Percentiles rank a stretch among this genome's conserved stretches.
Evolutionary conservation across 2,113 vertebrate species (phyloP).

Genomic region (Rynchops niger): DNA sequence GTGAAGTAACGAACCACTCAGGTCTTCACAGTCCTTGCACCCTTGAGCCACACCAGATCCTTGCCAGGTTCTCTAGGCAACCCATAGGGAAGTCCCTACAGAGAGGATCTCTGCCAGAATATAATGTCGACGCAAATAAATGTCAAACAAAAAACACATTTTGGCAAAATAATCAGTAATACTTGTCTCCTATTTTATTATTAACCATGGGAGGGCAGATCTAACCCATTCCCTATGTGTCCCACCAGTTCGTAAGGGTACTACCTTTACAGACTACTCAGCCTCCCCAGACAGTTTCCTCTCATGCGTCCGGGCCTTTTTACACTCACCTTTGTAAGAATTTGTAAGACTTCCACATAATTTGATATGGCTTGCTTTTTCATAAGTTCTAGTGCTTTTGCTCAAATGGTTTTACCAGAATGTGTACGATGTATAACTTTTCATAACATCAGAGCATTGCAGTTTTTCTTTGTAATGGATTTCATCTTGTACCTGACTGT

Average conservation of each 20-base stretch:
- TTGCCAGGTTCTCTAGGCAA: background rate
- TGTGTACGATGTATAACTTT: constrained; percentile 2
- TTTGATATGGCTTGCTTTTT: background rate
- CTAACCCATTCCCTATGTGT: background rate
- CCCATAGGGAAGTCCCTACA: background rate
- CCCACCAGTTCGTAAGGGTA: background rate
- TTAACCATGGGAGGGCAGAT: background rate
- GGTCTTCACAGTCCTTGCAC: background rate
- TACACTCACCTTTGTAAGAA: background rate
- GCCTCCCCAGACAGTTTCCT: background rate
- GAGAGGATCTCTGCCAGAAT: background rate
- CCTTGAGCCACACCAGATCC: background rate
- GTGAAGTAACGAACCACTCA: rapidly evolving
- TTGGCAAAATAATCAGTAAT: background rate
- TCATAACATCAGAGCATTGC: background rate
- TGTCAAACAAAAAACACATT: background rate
- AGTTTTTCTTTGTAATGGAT: constrained; percentile 49
- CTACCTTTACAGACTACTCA: background rate
- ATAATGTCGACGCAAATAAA: background rate
- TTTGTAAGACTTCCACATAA: background rate
- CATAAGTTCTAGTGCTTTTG: background rate
- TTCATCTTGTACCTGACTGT: constrained; percentile 12
- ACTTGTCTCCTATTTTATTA: background rate
- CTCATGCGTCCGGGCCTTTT: background rate
- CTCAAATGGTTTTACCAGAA: background rate